Base-by-base conservation (phyloP, 2,888 invertebrate genomes). In the Mayetiola destructor region DNA sequence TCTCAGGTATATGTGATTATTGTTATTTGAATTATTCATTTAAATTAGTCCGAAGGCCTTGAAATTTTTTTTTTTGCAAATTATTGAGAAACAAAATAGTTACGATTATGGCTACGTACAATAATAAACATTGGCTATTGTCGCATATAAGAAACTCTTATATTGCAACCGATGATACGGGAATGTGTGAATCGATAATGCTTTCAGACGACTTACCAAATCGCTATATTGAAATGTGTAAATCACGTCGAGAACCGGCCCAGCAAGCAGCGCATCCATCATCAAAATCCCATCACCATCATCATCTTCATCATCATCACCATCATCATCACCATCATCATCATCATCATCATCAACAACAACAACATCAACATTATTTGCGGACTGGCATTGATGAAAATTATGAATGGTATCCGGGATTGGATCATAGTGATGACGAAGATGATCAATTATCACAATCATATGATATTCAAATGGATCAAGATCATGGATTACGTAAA, bases 81-180 rank as follows among this genome's bases (percentile, higher is more conserved):
- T 23, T 4, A 8, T 23, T 2, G n/a, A 42, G 18, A 40, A 40
- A 40, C 3, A n/a, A n/a, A n/a, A 32, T 8, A 23, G 27, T 8
- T 3, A 48, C 12, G 12, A 48, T 20, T 23, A 95, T 95, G 95
- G 94, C 94, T 63, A 82, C 92, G 61, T 94, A 92, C 72, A 93
- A 95, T 71, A 91, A 95, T 73, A 85, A 85, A 71, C 85, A 87
- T 65, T 95, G 94, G 87, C 77, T 96, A 54, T 77, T 95, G 56
- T 88, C 91, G 59, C 91, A 94, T 72, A 90, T 95, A 62, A 79
- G 91, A 58, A 92, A 94, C 72, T 92, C 93, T 10, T 96, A 93
- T 73, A 89, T 95, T 67, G 88, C 91, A 23, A 90, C 92, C 21
- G 95, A 96, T 75, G 94, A 95, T 72, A 92, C 94, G 64, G 89